These are phyloP conservation scores for Dasypus novemcinctus DNA, from an alignment of 2,113 vertebrate species.

Conservation along the genomic window DNA sequence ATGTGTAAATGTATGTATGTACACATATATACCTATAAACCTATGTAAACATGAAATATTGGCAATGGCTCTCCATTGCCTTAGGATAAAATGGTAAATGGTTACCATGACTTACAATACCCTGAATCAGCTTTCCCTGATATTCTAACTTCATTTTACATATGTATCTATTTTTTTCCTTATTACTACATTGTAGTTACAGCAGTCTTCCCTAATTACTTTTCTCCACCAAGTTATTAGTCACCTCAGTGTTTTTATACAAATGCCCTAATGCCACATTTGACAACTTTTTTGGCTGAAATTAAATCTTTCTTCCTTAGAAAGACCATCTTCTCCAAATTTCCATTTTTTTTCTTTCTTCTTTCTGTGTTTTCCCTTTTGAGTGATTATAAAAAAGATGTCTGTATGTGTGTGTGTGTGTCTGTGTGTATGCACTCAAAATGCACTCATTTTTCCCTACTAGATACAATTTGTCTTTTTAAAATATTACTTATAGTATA, in stretches of 20 bases:
- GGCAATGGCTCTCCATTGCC: not conserved
- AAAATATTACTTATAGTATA: no score
- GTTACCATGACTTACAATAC: not conserved
- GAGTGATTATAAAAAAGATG: not conserved
- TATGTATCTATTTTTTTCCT: not conserved
- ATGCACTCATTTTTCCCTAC: not conserved
- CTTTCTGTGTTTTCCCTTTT: not conserved
- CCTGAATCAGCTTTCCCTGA: not conserved
- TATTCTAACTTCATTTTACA: not conserved
- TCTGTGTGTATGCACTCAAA: no score
- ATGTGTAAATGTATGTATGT: not conserved
- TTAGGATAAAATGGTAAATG: not conserved
- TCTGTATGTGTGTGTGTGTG: not conserved
- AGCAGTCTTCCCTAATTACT: not conserved
- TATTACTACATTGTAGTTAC: not conserved
- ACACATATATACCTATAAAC: not conserved
- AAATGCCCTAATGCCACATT: not conserved
- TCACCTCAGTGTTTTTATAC: not conserved
- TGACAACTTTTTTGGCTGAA: not conserved
- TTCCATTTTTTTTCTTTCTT: not conserved
- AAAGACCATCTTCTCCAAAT: not conserved
- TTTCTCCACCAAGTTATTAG: not conserved
- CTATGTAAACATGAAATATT: not conserved
- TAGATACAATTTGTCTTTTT: not conserved
- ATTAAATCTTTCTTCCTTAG: not conserved